These are phyloP conservation scores for Microcebus griseorufus DNA, from an alignment of 2,113 vertebrate species.

Conservation along the genomic window DNA sequence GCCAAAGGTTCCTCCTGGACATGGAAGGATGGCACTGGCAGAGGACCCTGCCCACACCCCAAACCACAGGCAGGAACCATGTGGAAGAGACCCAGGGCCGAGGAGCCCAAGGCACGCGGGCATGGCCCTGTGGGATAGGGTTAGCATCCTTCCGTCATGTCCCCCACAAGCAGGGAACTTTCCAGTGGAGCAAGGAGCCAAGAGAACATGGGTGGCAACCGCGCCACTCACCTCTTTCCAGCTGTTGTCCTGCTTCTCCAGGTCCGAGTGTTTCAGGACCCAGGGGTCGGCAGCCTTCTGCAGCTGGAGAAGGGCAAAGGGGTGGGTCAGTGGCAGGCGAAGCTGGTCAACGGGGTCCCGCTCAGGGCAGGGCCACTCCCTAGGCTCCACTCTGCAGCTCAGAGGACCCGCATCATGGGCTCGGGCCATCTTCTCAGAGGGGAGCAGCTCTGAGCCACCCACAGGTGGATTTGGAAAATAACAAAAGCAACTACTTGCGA, in stretches of 20 bases:
- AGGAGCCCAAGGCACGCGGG: not conserved
- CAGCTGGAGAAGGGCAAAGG: constrained; percentile 76
- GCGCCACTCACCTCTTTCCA: constrained; percentile 87
- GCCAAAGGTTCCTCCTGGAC: not conserved
- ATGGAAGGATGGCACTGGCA: not conserved
- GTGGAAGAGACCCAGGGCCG: not conserved
- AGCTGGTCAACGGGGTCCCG: fast-evolving
- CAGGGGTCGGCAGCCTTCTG: constrained; percentile 86
- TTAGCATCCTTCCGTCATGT: not conserved
- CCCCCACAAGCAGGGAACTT: not conserved
- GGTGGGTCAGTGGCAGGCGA: not conserved
- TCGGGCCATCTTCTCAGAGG: not conserved
- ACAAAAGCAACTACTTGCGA: not conserved
- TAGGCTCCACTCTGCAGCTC: not conserved
- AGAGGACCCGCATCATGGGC: not conserved
- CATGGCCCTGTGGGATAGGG: not conserved
- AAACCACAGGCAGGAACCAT: not conserved
- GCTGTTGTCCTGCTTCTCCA: constrained; percentile 85
- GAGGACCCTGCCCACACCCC: not conserved
- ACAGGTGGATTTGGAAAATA: not conserved
- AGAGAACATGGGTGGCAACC: not conserved
- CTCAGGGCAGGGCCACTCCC: not conserved
- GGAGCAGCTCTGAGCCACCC: not conserved
- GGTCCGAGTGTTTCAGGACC: constrained; percentile 85
- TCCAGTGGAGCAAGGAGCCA: not conserved